These are phyloP conservation scores for Micromussa lordhowensis DNA, from an alignment of 92 coral and sea anemone genomes.

Conservation along the genomic window DNA sequence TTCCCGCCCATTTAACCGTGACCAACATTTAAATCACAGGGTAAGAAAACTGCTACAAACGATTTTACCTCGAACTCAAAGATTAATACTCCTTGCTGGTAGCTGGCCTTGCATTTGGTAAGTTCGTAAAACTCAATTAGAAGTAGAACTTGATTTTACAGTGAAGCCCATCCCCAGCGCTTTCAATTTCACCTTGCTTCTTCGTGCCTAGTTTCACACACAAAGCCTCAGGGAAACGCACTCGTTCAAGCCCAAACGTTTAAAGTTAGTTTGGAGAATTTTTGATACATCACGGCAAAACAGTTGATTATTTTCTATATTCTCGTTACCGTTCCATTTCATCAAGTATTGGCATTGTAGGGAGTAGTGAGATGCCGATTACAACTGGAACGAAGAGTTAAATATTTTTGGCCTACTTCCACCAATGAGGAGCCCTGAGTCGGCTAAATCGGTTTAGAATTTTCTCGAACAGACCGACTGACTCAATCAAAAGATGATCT, in stretches of 20 bases:
- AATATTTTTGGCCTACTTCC: neutral
- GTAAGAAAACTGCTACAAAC: no score
- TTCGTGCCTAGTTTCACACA: neutral
- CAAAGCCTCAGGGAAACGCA: neutral
- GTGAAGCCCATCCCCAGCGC: no score
- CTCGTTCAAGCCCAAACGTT: neutral
- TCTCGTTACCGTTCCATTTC: neutral
- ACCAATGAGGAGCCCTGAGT: neutral
- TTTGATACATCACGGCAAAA: neutral
- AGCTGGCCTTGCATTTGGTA: no score
- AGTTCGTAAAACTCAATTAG: no score
- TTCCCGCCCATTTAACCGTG: neutral
- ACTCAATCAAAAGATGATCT: slow-evolving; percentile 1
- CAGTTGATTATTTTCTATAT: neutral
- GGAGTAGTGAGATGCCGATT: neutral
- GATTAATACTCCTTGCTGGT: no score
- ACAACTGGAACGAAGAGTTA: neutral
- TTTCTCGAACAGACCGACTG: neutral
- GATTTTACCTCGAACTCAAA: no score
- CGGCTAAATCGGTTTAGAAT: neutral
- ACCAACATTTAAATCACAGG: no score
- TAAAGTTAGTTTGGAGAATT: no score
- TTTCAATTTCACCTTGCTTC: neutral
- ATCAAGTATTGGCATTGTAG: neutral
- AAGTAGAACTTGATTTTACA: no score